Base-by-base conservation (phyloP, 2,888 invertebrate genomes). In the Bombylius major region DNA sequence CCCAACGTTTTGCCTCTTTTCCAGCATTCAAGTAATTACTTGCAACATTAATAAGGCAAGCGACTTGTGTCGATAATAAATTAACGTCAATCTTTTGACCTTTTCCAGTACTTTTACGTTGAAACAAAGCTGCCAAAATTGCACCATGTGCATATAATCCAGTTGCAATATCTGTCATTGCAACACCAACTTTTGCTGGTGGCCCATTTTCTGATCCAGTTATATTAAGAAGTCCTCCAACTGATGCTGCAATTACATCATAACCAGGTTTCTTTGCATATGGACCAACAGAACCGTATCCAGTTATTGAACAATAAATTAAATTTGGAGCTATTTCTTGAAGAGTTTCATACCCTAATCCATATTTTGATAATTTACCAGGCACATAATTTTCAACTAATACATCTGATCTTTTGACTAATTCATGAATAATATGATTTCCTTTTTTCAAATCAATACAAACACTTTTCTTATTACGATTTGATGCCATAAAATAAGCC, bases 11-110 rank as follows among this genome's bases (percentile, higher is more conserved):
- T 0, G 87, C 87, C 65, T 91, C 89, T 33, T 79, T 78, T 0
- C 85, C 86, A 50, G 84, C 86, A 71, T 97, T 98, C 36, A 98
- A 76, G 72, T 89, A 97, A 73, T 90, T 94, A 1, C 87, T 86
- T 0, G 85, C 95, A 12, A 96, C 79, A 69, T 97, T 95, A 32
- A 91, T 89, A 69, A 98, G 79, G 65, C 85, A 82, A 0, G 94
- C 83, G 44, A 96, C 81, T 78, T 96, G 95, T 0, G 96, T 94
- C 2, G 94, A 90, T 0, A 98, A 75, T n/a, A 98, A 79, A 73
- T 96, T 84, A 66, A 93, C 94, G 67, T 96, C 93, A 54, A 98
- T 89, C 77, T 89, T 90, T 68, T 96, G 95, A 0, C 98, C 98
- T 60, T 72, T 72, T 0, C 89, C 88, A 0, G 91, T 92, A 64